These are phyloP conservation scores for Hippocampus guttulatus DNA, from an alignment of 2,113 vertebrate species.

Conservation along the genomic window DNA sequence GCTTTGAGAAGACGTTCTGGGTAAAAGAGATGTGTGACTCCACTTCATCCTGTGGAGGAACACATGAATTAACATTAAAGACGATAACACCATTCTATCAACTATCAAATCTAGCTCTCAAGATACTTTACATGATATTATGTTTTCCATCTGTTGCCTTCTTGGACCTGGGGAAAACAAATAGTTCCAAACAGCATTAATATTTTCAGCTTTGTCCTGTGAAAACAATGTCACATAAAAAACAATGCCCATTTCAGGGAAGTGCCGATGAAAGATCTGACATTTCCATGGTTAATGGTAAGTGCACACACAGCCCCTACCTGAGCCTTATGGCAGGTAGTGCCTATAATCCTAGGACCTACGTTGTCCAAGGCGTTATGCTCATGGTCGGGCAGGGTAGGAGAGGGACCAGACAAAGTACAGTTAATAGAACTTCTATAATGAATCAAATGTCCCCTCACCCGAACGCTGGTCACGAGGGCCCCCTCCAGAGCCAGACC, in stretches of 20 bases:
- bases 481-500: too few species aligned
- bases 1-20: slow-evolving; percentile 86
- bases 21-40: slow-evolving; percentile 40
- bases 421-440: too few species aligned
- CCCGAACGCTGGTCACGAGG: too few species aligned
- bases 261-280: slow-evolving; percentile 6
- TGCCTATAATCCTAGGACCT: too few species aligned
- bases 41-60: slow-evolving; percentile 59
- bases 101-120: slow-evolving; percentile 28
- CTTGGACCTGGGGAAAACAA: slow-evolving; percentile 58
- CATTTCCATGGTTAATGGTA: background rate
- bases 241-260: background rate
- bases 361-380: too few species aligned
- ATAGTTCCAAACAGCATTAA: slow-evolving; percentile 54
- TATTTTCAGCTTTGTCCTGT: slow-evolving; percentile 18
- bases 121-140: slow-evolving; percentile 68
- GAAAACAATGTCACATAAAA: slow-evolving; percentile 24
- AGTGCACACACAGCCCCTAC: background rate
- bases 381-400: too few species aligned
- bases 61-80: slow-evolving; percentile 61
- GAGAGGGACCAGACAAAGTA: too few species aligned
- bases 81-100: slow-evolving; percentile 44
- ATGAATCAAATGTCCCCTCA: too few species aligned
- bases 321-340: too few species aligned
- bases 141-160: slow-evolving; percentile 59